Evolutionary conservation across 1,140 invertebrate species (phyloP), one percentile per base, ranked within the genome.

Genomic region (Tachypleus tridentatus): DNA sequence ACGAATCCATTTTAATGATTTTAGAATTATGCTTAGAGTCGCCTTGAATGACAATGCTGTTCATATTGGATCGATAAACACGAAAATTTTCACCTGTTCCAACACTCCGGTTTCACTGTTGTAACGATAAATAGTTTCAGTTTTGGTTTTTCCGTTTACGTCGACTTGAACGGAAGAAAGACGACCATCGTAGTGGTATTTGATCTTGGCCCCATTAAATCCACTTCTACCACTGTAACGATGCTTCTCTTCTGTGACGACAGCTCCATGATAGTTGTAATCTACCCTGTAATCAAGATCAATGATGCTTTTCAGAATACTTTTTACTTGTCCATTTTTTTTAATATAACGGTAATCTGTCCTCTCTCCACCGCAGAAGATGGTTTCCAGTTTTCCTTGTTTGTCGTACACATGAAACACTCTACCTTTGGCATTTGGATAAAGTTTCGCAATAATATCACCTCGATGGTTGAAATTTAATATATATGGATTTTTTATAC

Each of bases 181-280:
- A 11, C 67, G 61, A 6, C 68, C 64, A 74, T 97, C 93, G 73
- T 97, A 97, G 69, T 91, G 88, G 69, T 95, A 97, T 6, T 86
- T 88, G 69, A 96, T 93, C 76, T 91, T 93, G 50, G 90, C 91
- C 73, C 91, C 92, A 74, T 87, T 91, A 0, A 95, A 77, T 9
- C 89, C 91, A 7, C 89, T 91, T 79, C 91, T 91, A n/a, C 90
- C 87, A 62, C 88, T 88, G 73, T 88, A 94, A 71, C 93, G 88
- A 49, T 91, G 85, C 61, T 69, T 81, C 76, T 93, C 89, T 76
- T 95, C 91, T 5, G 85, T 84, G 5, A 94, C 75, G 8, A 94
- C 75, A 0, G 87, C 85, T 62, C 86, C 84, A 48, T 82, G 83
- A 70, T 91, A 72, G 51, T 66, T 69, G 49, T 72, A 70, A 54